These are phyloP conservation scores for Larimichthys polyactis DNA, from an alignment of 2,113 vertebrate species.

Conservation along the genomic window DNA sequence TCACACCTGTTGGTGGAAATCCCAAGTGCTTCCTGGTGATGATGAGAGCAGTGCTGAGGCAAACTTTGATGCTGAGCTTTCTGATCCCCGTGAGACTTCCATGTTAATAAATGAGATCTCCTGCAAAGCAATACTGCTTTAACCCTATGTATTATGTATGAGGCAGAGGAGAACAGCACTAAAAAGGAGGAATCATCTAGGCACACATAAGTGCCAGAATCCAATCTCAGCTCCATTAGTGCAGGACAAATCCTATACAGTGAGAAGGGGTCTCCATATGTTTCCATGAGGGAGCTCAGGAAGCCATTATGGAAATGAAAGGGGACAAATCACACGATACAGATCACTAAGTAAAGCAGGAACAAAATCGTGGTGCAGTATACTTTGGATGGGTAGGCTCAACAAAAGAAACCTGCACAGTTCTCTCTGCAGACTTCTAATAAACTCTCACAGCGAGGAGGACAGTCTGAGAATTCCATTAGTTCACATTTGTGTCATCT, in stretches of 20 bases:
- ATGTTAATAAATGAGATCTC: constrained; percentile 85
- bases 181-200: constrained; percentile 84
- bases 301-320: constrained; percentile 88
- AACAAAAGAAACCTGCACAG: constrained; percentile 62
- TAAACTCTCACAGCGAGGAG: constrained; percentile 52
- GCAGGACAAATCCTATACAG: constrained; percentile 83
- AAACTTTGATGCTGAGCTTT: constrained; percentile 76
- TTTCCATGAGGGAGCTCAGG: constrained; percentile 80
- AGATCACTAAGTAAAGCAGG: constrained; percentile 76
- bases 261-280: constrained; percentile 80
- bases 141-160: constrained; percentile 86
- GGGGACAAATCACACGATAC: constrained; percentile 81
- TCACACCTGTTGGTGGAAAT: constrained; percentile 68
- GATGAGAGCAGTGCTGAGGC: constrained; percentile 58
- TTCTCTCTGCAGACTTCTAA: constrained; percentile 59
- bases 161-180: constrained; percentile 80
- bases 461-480: constrained; percentile 59
- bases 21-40: constrained; percentile 52
- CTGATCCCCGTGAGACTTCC: constrained; percentile 79
- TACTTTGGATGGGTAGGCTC: constrained; percentile 63
- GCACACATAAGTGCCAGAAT: constrained; percentile 83
- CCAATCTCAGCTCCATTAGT: constrained; percentile 87
- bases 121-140: constrained; percentile 81
- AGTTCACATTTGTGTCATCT: constrained; percentile 65
- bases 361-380: constrained; percentile 70